Percentiles rank a stretch among this genome's conserved stretches.
Conservation (phyloP, 2,888 invertebrate genomes). For the Papilio demoleus region DNA sequence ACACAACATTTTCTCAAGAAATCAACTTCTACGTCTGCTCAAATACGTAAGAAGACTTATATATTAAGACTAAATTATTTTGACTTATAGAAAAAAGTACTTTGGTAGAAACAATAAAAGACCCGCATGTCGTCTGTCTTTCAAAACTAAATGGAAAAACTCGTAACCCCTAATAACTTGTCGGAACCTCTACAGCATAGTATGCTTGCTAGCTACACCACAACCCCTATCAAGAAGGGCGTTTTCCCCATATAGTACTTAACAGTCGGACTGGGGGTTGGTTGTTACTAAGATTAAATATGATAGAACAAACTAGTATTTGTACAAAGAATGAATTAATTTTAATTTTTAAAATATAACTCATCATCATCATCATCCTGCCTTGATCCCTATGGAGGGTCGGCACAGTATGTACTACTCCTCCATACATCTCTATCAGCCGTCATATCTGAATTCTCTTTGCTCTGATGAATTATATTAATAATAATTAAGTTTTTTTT, state of each 20-base stretch:
- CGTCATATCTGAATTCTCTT: no score
- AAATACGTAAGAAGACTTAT: background rate
- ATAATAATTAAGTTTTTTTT: no score
- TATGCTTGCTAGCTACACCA: background rate
- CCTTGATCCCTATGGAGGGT: no score
- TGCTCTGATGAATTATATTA: no score
- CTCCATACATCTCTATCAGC: no score
- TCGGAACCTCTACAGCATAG: background rate
- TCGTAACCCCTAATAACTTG: background rate
- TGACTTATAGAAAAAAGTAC: no score
- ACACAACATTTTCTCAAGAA: background rate
- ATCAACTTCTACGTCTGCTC: background rate
- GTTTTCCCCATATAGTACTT: background rate
- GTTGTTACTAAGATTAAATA: background rate
- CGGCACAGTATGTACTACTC: no score
- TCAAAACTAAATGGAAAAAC: background rate
- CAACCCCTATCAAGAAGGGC: background rate
- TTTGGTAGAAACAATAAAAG: no score
- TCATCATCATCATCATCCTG: no score
- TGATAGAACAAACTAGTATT: background rate
- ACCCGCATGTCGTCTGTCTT: no score
- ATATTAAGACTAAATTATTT: background rate
- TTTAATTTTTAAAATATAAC: no score
- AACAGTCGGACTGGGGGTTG: background rate
- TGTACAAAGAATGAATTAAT: background rate